Conservation (phyloP, 2,888 invertebrate species). For the Temnothorax unifasciatus region DNA sequence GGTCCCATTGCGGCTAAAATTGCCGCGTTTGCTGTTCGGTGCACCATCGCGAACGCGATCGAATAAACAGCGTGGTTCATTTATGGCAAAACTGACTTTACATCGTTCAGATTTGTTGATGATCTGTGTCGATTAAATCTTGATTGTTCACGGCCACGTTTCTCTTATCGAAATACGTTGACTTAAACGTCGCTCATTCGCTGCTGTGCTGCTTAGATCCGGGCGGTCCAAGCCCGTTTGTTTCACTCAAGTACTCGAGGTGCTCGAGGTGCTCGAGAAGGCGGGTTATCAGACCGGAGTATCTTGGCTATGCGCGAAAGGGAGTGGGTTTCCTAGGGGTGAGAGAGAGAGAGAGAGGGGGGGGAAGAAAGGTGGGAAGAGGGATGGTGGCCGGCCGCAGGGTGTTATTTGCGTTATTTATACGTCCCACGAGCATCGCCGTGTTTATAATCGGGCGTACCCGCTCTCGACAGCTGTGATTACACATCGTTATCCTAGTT, state of each 20-base stretch:
- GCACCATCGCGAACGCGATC: background rate
- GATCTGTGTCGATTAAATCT: background rate
- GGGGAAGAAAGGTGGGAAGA: background rate
- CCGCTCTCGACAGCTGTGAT: slow-evolving; percentile 81
- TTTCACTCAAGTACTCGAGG: slow-evolving; percentile 28
- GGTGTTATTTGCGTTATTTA: slow-evolving; percentile 84
- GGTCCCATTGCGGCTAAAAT: slow-evolving; percentile 37
- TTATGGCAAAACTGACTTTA: background rate
- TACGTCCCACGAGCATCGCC: slow-evolving; percentile 83
- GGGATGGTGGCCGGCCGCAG: slow-evolving; percentile 57
- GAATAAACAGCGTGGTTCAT: slow-evolving; percentile 10
- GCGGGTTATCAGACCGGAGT: slow-evolving; percentile 54
- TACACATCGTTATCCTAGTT: slow-evolving; percentile 85
- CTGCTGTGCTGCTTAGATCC: background rate
- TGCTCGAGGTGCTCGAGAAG: slow-evolving; percentile 26
- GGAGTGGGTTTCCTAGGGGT: slow-evolving; percentile 29
- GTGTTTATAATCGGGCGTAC: slow-evolving; percentile 81
- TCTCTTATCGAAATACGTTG: slow-evolving; percentile 25
- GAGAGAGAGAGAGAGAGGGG: slow-evolving; percentile 13
- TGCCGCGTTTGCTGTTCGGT: background rate
- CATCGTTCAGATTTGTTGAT: background rate
- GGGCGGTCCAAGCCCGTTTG: background rate
- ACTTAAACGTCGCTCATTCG: slow-evolving; percentile 10
- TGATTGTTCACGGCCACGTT: background rate
- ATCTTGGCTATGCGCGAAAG: slow-evolving; percentile 53